Evolutionary conservation across 2,113 vertebrate species (phyloP).

Genomic region (Arenaria interpres): DNA sequence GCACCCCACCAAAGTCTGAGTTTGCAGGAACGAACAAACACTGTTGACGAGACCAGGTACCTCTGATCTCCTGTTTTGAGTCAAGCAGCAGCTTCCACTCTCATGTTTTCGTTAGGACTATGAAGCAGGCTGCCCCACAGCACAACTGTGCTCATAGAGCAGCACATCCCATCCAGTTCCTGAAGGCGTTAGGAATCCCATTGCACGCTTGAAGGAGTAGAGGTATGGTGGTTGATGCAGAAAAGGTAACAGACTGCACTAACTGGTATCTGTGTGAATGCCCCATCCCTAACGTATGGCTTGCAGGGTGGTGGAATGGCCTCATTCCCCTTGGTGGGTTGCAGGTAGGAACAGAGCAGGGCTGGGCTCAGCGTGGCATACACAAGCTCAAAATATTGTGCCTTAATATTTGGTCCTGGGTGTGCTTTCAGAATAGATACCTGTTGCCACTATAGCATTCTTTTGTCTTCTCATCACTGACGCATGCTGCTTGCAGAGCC

Average conservation of each 20-base stretch:
- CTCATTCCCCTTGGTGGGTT: background rate
- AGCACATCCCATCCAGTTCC: background rate
- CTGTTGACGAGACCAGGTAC: background rate
- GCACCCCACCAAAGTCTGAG: background rate
- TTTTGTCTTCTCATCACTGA: background rate
- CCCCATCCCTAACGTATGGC: background rate
- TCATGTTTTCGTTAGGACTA: accelerated
- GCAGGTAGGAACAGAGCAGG: background rate
- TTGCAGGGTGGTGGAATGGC: accelerated
- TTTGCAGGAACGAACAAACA: background rate
- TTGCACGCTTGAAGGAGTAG: background rate
- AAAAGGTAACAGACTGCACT: background rate
- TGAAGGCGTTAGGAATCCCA: accelerated
- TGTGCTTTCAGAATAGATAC: background rate
- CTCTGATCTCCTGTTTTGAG: background rate
- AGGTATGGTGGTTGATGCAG: background rate
- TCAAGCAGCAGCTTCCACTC: background rate
- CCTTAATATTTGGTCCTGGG: background rate
- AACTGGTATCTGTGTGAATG: background rate
- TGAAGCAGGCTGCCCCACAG: background rate
- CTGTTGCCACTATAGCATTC: background rate
- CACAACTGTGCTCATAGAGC: background rate
- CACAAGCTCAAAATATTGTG: background rate
- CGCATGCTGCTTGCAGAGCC: background rate
- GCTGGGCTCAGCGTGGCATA: background rate